Evolutionary conservation across 2,888 invertebrate genomes (phyloP).

Genomic region (Ectemnius lituratus): DNA sequence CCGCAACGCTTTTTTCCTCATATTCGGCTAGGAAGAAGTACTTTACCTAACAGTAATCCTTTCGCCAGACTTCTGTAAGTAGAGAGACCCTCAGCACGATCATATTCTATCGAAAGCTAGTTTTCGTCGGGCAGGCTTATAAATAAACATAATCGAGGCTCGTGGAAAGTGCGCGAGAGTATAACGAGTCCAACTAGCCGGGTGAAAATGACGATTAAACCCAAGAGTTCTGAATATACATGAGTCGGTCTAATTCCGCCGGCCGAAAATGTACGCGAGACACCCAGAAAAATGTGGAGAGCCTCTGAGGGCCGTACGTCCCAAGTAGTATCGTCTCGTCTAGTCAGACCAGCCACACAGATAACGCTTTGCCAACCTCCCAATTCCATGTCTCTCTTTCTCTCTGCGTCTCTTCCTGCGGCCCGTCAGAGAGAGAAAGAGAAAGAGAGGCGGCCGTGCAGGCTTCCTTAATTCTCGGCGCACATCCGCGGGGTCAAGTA

Average conservation of each 20-base stretch:
- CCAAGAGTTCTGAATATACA: not conserved
- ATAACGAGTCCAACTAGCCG: not conserved
- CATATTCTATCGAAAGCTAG: too few relatives aligned
- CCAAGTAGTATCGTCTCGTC: too few relatives aligned
- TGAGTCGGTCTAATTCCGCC: constrained; percentile 1
- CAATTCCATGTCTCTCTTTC: constrained; percentile 1
- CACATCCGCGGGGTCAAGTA: constrained; percentile 67
- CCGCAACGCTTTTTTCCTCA: constrained; percentile 1
- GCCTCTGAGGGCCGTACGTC: too few relatives aligned
- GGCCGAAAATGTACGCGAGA: not conserved
- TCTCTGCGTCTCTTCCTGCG: not conserved
- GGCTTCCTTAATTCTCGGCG: constrained; percentile 41
- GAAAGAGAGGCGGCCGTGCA: not conserved
- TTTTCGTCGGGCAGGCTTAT: too few relatives aligned
- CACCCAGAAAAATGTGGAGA: too few relatives aligned
- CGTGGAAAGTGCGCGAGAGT: too few relatives aligned
- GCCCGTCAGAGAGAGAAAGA: too few relatives aligned
- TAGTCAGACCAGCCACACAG: not conserved
- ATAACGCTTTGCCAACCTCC: not conserved
- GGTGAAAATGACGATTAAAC: not conserved
- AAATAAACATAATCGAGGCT: too few relatives aligned
- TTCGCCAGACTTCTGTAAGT: too few relatives aligned
- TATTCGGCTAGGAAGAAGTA: too few relatives aligned
- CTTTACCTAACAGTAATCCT: too few relatives aligned
- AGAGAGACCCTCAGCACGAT: too few relatives aligned